A percentile compares a stretch with the other conserved stretches of the same genome.
phyloP scores from a whole-genome alignment of 2,113 vertebrate genomes.

The Ploceus nigricollis region DNA sequence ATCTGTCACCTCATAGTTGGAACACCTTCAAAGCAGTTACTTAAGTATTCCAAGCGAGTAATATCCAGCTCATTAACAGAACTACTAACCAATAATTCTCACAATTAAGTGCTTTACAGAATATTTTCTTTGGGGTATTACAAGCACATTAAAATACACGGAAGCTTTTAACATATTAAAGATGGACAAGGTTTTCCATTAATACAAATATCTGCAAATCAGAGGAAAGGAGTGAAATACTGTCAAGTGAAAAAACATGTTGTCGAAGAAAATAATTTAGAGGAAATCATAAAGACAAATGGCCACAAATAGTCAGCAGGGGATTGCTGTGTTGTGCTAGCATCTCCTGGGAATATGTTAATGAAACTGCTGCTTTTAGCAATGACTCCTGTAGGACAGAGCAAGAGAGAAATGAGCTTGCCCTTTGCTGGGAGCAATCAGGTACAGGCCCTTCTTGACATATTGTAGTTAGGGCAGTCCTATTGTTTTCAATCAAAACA shows the following conservation, averaged over 20 bases:
- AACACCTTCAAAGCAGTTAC: neutral
- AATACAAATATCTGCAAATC: neutral
- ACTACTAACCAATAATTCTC: neutral
- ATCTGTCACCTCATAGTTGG: neutral
- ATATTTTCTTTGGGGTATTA: neutral
- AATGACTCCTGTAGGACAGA: neutral
- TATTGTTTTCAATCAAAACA: neutral
- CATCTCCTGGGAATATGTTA: neutral
- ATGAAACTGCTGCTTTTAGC: neutral
- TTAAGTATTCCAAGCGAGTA: neutral
- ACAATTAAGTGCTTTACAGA: neutral
- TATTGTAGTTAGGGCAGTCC: neutral
- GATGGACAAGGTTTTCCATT: neutral
- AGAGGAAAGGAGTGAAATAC: neutral
- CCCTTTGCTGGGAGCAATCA: neutral
- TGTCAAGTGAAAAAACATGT: neutral
- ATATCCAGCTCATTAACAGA: neutral
- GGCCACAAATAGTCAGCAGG: neutral
- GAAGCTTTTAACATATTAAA: neutral
- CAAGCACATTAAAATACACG: neutral
- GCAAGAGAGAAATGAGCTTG: neutral
- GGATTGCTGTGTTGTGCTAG: neutral
- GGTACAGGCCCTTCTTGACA: neutral
- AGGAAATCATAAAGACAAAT: neutral
- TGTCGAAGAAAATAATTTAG: neutral